Evolutionary conservation across 2,888 invertebrate genomes (phyloP), one percentile per base, ranked within the genome.

Genomic region (Drosophila robusta): DNA sequence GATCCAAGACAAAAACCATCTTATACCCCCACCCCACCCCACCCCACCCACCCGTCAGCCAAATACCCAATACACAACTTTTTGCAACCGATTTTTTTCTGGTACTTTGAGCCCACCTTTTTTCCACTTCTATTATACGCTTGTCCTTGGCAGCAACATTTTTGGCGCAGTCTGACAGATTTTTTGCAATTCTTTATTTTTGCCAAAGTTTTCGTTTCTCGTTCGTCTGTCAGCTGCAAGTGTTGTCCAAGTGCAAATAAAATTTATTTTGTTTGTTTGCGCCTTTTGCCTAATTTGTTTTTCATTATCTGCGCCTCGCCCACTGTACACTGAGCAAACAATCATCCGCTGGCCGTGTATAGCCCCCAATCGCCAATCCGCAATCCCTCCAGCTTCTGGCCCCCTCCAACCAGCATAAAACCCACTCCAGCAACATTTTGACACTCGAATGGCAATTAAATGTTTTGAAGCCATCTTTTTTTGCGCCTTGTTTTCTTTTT

Each of bases 371-470:
- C 9, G 9, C 22, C 12, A 26, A 34, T 46, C 45, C 41, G 22
- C 49, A 51, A 5, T 34, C 14, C 22, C 5, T 0, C 14, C 11
- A 8, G 1, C 18, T 5, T 12, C 22, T 4, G 11, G 2, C 12
- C 22, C 24, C 14, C 18, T 3, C 29, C 18, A 36, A 36, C 16
- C 26, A 29, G 45, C 24, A 29, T 41, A 26, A 56, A 61, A 65
- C 54, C 56, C 66, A 47, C 60, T 61, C 57, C 67, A 64, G 57
- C 61, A 75, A 64, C 49, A 74, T 80, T 80, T 80, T 73, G 71
- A 85, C 77, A 80, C 78, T 78, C 74, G 80, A 88, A 88, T 88
- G 87, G 87, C 87, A 88, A 87, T 87, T 88, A 86, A 75, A 81
- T 70, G 76, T 85, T 86, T 87, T 84, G 86, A 85, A 45, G 87